phyloP scores from a whole-genome alignment of 2,113 vertebrate genomes.

The Sterna hirundo region DNA sequence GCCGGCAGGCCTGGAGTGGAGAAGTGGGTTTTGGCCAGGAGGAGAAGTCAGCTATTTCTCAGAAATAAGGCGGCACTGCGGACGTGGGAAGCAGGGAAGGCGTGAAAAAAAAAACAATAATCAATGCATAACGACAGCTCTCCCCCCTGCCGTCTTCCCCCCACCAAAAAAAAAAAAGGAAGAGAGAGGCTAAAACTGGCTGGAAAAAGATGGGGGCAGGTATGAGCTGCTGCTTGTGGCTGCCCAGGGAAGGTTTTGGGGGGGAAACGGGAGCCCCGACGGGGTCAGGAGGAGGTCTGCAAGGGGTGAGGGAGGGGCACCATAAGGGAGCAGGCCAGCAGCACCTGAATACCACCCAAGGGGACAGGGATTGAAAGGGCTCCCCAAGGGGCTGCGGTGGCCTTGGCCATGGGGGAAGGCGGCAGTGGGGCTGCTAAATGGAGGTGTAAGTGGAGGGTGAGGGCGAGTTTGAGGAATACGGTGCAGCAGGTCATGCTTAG shows the following conservation, averaged over 20 bases:
- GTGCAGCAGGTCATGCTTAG: rapidly evolving
- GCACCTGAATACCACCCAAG: neutral
- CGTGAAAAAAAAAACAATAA: neutral
- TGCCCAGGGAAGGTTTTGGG: neutral
- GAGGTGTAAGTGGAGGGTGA: neutral
- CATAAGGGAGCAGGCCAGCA: neutral
- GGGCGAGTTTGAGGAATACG: neutral
- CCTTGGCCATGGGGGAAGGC: neutral
- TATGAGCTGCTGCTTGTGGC: neutral
- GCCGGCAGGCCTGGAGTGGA: neutral
- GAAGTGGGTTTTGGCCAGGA: slow-evolving; percentile 40
- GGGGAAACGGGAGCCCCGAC: neutral
- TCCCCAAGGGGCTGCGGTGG: rapidly evolving
- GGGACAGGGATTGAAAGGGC: neutral
- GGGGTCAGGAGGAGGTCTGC: neutral
- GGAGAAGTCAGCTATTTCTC: slow-evolving; percentile 48
- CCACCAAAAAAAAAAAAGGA: neutral
- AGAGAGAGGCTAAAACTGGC: neutral
- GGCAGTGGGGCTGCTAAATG: neutral
- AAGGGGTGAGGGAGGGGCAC: neutral
- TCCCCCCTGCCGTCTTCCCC: rapidly evolving
- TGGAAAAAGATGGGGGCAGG: neutral
- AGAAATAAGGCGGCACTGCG: neutral
- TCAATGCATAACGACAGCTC: neutral
- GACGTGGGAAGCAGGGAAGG: neutral